Percentiles rank a stretch among this genome's conserved stretches.
These are phyloP conservation scores for Gymnopithys bicolor DNA, from an alignment of 2,797 vertebrate genomes.

Conservation along the genomic window DNA sequence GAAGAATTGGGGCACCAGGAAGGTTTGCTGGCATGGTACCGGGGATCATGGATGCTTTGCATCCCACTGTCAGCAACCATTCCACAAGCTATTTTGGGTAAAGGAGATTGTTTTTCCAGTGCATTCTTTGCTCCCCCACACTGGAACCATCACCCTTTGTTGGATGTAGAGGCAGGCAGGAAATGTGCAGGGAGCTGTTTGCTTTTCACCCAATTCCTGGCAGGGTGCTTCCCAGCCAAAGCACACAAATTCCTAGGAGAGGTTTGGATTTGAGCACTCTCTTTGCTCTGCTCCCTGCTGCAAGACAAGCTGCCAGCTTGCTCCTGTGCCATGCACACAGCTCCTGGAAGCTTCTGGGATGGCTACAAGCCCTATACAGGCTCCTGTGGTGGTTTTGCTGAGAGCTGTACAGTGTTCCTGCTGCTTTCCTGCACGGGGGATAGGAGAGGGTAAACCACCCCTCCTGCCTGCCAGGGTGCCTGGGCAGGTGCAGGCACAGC, in stretches of 20 bases:
- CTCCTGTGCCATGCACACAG: accelerated
- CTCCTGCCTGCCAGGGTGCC: not conserved
- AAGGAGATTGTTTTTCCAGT: not conserved
- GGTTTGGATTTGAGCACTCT: not conserved
- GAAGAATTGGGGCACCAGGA: accelerated
- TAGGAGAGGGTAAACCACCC: not conserved
- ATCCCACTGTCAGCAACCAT: accelerated
- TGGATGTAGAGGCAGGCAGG: not conserved
- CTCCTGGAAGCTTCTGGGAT: accelerated
- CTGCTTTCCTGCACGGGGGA: not conserved
- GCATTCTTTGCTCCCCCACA: accelerated
- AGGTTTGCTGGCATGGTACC: accelerated
- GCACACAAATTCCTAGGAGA: not conserved
- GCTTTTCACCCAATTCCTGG: not conserved
- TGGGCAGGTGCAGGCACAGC: accelerated
- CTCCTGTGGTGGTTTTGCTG: not conserved
- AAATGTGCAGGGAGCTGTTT: not conserved
- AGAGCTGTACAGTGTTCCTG: not conserved
- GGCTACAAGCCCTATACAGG: not conserved
- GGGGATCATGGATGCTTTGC: accelerated
- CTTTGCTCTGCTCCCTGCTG: not conserved
- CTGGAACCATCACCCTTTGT: accelerated
- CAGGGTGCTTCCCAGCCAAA: not conserved
- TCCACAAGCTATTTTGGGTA: not conserved
- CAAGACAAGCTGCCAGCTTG: not conserved